A percentile compares a stretch with the other conserved stretches of the same genome.
Conservation (phyloP, 1,140 invertebrate species). For the Onthophagus taurus region DNA sequence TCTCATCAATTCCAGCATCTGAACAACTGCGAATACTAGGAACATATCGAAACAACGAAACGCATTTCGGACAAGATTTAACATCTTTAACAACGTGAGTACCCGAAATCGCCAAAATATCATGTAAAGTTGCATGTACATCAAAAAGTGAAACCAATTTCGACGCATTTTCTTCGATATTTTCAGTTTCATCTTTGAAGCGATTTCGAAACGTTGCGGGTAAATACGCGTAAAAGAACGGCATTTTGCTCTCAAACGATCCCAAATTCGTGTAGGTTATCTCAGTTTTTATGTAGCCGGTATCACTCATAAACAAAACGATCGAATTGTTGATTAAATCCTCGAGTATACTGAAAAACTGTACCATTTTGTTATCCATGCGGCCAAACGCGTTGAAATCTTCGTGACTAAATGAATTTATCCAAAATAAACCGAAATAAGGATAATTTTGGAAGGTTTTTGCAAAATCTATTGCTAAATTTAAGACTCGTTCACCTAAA, state of each 20-base stretch:
- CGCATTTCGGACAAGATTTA: constrained; percentile 49
- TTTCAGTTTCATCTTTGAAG: constrained; percentile 44
- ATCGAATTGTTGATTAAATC: constrained; percentile 46
- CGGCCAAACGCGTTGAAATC: constrained; percentile 45
- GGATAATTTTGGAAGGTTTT: constrained; percentile 43
- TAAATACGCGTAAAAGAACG: constrained; percentile 60
- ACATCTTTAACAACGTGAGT: constrained; percentile 33
- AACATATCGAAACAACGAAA: constrained; percentile 53
- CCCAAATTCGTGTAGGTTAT: constrained; percentile 56
- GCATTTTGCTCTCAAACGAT: constrained; percentile 71
- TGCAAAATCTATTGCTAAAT: constrained; percentile 49
- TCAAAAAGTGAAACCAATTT: constrained; percentile 62
- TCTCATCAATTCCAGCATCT: constrained; percentile 54
- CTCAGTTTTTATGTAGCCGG: constrained; percentile 70
- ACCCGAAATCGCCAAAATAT: constrained; percentile 35
- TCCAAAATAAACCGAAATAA: constrained; percentile 61
- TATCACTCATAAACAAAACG: constrained; percentile 68
- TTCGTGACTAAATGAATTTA: constrained; percentile 56
- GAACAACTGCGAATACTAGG: constrained; percentile 55
- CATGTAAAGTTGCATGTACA: constrained; percentile 49
- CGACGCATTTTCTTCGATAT: constrained; percentile 52
- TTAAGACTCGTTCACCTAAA: constrained; percentile 46
- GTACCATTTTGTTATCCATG: constrained; percentile 43
- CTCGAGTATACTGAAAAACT: constrained; percentile 43
- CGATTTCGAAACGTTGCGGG: constrained; percentile 52